These are phyloP conservation scores for Tachysurus vachellii DNA, from an alignment of 2,113 vertebrate species.

Conservation along the genomic window DNA sequence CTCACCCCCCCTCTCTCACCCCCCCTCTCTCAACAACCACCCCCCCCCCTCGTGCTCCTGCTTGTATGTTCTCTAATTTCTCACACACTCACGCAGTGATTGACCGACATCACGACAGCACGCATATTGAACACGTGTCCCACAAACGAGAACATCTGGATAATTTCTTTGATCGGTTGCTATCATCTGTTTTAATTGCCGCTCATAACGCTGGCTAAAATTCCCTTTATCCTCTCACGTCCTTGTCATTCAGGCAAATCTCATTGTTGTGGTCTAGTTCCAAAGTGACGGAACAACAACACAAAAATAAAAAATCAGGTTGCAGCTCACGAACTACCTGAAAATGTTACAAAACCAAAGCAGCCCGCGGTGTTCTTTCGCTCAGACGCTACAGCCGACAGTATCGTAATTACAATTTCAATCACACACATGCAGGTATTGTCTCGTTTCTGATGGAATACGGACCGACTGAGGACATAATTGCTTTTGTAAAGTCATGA, in stretches of 20 bases:
- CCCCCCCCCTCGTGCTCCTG: background rate
- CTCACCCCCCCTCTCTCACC: no score
- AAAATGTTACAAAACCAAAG: background rate
- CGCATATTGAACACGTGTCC: conserved; percentile 36
- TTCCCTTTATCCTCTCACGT: background rate
- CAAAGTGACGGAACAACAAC: background rate
- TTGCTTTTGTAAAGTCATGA: conserved; percentile 49
- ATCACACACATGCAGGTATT: conserved; percentile 14
- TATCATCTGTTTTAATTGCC: conserved; percentile 26
- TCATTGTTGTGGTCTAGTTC: background rate
- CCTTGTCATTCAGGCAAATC: background rate
- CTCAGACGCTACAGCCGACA: background rate
- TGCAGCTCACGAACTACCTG: background rate
- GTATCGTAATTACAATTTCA: conserved; percentile 18
- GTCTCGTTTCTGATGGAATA: conserved; percentile 24
- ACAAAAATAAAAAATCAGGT: background rate
- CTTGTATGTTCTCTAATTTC: background rate
- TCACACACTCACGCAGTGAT: conserved; percentile 13
- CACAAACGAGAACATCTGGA: conserved; percentile 41
- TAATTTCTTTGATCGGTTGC: background rate
- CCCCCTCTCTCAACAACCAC: no score
- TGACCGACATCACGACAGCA: conserved; percentile 37
- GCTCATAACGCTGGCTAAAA: background rate
- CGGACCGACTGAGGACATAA: conserved; percentile 37
- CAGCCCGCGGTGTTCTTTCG: background rate